phyloP scores from a whole-genome alignment of 2,888 invertebrate species.

The Sepiola atlantica region DNA sequence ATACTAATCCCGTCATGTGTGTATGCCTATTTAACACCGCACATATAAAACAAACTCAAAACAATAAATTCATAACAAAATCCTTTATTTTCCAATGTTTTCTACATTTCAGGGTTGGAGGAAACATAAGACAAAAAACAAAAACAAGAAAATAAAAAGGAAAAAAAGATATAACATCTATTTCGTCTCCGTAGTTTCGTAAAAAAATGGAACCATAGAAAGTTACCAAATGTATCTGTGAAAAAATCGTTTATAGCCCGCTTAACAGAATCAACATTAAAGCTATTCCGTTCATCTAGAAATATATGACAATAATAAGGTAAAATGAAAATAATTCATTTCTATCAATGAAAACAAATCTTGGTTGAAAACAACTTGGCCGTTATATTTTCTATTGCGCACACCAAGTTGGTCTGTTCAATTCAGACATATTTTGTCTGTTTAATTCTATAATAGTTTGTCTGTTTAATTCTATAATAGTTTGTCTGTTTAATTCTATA shows the following conservation, averaged over 20 bases:
- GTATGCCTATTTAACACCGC: too few relatives aligned
- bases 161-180: background rate
- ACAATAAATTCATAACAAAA: background rate
- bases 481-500: too few relatives aligned
- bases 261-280: background rate
- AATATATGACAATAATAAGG: background rate
- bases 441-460: too few relatives aligned
- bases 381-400: background rate
- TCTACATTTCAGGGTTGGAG: background rate
- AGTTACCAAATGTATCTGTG: background rate
- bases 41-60: background rate
- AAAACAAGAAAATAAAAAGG: too few relatives aligned
- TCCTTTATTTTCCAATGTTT: background rate
- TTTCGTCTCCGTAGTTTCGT: background rate
- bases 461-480: too few relatives aligned
- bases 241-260: background rate
- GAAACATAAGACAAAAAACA: too few relatives aligned
- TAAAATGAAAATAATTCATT: background rate
- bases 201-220: background rate
- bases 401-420: too few relatives aligned
- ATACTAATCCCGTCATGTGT: too few relatives aligned
- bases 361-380: background rate
- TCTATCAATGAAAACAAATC: background rate
- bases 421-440: too few relatives aligned
- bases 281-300: background rate